These are phyloP conservation scores for Pteronura brasiliensis DNA, from an alignment of 2,113 vertebrate genomes.

Conservation along the genomic window DNA sequence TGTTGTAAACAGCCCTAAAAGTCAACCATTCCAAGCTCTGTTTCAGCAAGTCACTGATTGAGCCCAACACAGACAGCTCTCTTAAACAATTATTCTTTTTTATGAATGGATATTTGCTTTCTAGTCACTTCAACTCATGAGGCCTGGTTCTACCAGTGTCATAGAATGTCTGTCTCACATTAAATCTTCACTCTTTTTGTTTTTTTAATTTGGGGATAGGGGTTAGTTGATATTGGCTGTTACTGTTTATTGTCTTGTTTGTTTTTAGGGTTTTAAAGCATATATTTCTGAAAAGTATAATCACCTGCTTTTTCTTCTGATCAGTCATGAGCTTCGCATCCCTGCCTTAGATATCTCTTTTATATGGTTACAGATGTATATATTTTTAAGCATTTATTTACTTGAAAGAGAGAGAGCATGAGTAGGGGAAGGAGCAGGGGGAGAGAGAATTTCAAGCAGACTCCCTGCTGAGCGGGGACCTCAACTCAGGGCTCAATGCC, in stretches of 20 bases:
- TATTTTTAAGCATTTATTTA: not conserved
- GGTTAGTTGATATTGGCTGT: not conserved
- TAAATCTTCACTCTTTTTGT: not conserved
- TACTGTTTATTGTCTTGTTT: not conserved
- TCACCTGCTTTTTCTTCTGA: not conserved
- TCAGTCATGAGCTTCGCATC: not conserved
- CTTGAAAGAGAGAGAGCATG: not conserved
- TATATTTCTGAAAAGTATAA: not conserved
- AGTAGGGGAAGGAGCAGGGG: not conserved
- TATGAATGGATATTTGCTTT: not conserved
- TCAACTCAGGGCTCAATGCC: not conserved
- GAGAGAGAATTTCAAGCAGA: not conserved
- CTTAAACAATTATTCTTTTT: not conserved
- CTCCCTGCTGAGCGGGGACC: not conserved
- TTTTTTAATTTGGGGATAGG: not conserved
- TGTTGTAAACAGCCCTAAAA: not conserved
- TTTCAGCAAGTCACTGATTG: not conserved
- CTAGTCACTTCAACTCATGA: not conserved
- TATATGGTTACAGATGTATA: not conserved
- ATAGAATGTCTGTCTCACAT: not conserved
- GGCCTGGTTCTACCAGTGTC: not conserved
- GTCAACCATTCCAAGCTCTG: not conserved
- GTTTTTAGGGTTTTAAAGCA: not conserved
- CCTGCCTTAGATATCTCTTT: not conserved
- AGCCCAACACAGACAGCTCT: not conserved